Conservation (phyloP, 2,888 invertebrate species). For the Torymus tubicola region DNA sequence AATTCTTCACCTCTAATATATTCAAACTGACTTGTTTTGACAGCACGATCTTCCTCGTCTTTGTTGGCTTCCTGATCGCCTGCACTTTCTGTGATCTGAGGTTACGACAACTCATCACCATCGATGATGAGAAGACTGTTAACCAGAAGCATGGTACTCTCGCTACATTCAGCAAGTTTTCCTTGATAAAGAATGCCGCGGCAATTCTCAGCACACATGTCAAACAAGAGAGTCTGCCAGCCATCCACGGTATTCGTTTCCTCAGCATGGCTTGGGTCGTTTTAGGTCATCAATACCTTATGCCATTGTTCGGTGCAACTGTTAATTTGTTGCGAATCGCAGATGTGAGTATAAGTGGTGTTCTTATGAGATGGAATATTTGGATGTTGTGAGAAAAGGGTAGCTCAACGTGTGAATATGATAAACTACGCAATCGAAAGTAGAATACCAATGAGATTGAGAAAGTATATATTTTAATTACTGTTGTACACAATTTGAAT, state of each 20-base stretch:
- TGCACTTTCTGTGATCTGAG: no score
- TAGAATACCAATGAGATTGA: no score
- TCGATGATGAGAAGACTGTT: no score
- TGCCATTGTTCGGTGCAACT: neutral
- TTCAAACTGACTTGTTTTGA: no score
- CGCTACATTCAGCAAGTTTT: conserved; percentile 73
- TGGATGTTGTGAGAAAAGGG: neutral
- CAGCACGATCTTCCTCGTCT: no score
- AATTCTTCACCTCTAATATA: no score
- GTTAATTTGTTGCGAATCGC: conserved; percentile 10
- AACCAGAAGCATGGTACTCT: no score
- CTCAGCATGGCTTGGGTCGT: conserved; percentile 77
- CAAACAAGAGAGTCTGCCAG: conserved; percentile 68
- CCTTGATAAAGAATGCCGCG: conserved; percentile 72
- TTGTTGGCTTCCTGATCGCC: no score
- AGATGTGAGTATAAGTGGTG: conserved; percentile 25
- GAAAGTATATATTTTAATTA: no score
- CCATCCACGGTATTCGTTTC: conserved; percentile 78
- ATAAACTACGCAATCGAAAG: no score
- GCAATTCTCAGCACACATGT: conserved; percentile 70
- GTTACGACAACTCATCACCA: no score
- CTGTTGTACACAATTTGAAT: no score
- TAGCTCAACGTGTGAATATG: neutral
- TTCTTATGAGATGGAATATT: neutral
- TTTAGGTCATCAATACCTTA: conserved; percentile 71